Conservation (phyloP, 30 jellyfish, hydroid and myxozoan genomes). For the Calvadosia cruxmelitensis region DNA sequence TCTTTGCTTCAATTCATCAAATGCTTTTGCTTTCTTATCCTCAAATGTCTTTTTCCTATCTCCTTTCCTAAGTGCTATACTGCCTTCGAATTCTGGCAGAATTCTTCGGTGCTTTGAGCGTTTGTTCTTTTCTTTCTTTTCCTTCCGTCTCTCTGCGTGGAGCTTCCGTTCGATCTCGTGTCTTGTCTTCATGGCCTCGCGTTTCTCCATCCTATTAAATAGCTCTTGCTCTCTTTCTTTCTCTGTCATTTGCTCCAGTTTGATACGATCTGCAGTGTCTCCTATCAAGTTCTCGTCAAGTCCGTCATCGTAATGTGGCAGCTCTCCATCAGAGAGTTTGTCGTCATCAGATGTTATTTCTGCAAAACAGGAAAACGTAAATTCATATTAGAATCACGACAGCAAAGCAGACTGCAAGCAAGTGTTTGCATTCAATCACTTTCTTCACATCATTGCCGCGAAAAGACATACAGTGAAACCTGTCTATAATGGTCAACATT, state of each 20-base stretch:
- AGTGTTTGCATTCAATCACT: no score
- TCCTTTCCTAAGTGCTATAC: conserved; percentile 73
- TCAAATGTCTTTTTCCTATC: conserved; percentile 62
- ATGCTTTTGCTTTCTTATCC: conserved; percentile 70
- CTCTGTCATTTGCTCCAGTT: conserved; percentile 80
- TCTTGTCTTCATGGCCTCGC: conserved; percentile 80
- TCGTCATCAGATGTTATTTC: conserved; percentile 56
- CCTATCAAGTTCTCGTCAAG: conserved; percentile 80
- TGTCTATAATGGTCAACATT: no score
- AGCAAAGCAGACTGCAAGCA: no score
- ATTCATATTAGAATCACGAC: no score
- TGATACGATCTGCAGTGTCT: conserved; percentile 68
- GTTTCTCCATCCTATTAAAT: conserved; percentile 67
- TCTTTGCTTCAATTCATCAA: conserved; percentile 69
- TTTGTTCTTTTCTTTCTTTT: conserved; percentile 30
- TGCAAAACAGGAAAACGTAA: no score
- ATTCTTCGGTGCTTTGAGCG: conserved; percentile 4
- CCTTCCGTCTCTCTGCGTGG: conserved; percentile 31
- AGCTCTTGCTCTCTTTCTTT: conserved; percentile 78
- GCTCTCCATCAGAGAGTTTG: conserved; percentile 64
- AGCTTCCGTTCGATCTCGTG: conserved; percentile 56
- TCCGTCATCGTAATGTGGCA: conserved; percentile 80
- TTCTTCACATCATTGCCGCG: no score
- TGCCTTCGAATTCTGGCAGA: conserved; percentile 29
- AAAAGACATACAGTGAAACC: no score